These are phyloP conservation scores for Squalus acanthias DNA, from an alignment of 2,797 vertebrate species.

Conservation along the genomic window DNA sequence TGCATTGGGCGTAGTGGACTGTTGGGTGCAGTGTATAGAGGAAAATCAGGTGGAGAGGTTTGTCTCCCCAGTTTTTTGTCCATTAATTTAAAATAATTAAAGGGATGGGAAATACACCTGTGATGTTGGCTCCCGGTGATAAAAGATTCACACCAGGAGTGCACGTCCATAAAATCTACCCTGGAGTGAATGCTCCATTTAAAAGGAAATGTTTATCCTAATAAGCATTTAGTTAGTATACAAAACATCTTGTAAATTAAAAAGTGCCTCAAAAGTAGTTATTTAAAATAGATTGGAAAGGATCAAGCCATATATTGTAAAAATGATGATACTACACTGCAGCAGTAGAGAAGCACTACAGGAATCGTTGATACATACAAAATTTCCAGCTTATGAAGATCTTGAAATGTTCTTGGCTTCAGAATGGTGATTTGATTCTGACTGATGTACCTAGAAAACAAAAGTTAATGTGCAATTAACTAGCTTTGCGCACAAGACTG, in stretches of 20 bases:
- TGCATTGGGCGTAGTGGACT: too few relatives aligned
- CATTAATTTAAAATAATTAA: too few relatives aligned
- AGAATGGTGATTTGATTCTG: slow-evolving; percentile 63
- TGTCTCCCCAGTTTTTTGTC: too few relatives aligned
- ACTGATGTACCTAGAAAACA: slow-evolving; percentile 63
- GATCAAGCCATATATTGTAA: not conserved
- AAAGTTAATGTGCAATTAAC: not conserved
- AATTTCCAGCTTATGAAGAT: slow-evolving; percentile 53
- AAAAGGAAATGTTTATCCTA: not conserved
- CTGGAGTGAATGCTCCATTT: not conserved
- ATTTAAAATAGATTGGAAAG: slow-evolving; percentile 8
- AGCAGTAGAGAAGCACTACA: not conserved
- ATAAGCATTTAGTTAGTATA: not conserved
- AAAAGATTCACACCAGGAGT: too few relatives aligned
- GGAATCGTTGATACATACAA: not conserved
- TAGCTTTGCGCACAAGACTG: not conserved
- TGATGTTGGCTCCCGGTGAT: too few relatives aligned
- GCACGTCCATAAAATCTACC: too few relatives aligned
- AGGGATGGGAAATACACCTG: too few relatives aligned
- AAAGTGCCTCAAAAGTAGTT: not conserved
- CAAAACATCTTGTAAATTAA: not conserved
- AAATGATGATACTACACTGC: not conserved
- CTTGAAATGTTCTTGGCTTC: slow-evolving; percentile 63
- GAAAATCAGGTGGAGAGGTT: too few relatives aligned
- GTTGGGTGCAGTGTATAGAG: too few relatives aligned